A percentile compares a stretch with the other conserved stretches of the same genome.
Conservation (phyloP, 1,140 invertebrate species). For the Chrysopa pallens region DNA sequence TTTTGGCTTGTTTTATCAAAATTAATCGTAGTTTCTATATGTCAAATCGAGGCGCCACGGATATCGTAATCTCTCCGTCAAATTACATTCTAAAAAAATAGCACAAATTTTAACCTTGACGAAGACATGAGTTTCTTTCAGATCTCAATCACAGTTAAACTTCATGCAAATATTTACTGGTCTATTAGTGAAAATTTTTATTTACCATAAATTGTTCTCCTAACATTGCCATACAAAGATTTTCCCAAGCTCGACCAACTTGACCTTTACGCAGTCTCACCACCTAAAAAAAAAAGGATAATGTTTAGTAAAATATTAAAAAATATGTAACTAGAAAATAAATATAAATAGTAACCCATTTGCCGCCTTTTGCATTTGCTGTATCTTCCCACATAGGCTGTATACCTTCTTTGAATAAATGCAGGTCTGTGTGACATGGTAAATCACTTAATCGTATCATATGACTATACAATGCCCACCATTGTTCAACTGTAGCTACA, state of each 20-base stretch:
- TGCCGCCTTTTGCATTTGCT: slow-evolving; percentile 87
- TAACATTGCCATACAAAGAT: slow-evolving; percentile 91
- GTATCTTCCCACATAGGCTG: slow-evolving; percentile 98
- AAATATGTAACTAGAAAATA: neutral
- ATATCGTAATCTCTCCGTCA: no score
- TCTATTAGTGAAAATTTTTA: neutral
- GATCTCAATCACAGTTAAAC: no score
- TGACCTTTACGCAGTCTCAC: slow-evolving; percentile 85
- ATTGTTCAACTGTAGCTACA: slow-evolving; percentile 86
- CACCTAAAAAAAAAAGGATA: slow-evolving; percentile 19
- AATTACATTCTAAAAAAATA: no score
- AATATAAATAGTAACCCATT: slow-evolving; percentile 53
- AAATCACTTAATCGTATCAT: slow-evolving; percentile 75
- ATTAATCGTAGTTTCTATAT: no score
- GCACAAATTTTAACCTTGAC: no score
- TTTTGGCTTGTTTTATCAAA: no score
- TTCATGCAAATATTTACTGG: no score
- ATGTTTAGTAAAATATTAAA: neutral
- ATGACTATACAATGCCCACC: slow-evolving; percentile 91
- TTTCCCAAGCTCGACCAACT: slow-evolving; percentile 94
- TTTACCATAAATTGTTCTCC: slow-evolving; percentile 95
- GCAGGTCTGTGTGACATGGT: slow-evolving; percentile 81
- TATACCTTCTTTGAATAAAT: slow-evolving; percentile 96
- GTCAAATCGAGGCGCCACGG: no score
- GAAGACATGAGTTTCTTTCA: no score